Conservation (phyloP, 2,113 vertebrate species). For the Gambusia holbrooki region DNA sequence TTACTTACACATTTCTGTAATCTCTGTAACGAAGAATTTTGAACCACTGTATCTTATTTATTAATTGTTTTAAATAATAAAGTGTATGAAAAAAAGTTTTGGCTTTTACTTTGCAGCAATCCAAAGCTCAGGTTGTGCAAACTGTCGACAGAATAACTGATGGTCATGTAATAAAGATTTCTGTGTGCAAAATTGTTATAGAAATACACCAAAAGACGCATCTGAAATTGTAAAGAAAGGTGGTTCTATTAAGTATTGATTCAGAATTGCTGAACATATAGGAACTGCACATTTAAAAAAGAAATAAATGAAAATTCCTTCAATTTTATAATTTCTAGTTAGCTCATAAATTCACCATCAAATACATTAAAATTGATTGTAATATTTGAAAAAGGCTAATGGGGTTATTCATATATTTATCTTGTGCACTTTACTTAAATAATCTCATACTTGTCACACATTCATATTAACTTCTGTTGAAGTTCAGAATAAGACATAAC, state of each 20-base stretch:
- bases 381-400: not conserved
- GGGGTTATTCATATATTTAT: not conserved
- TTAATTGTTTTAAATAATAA: constrained; percentile 41
- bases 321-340: too few species aligned
- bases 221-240: too few species aligned
- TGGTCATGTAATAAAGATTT: not conserved
- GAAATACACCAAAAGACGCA: too few species aligned
- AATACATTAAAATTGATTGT: not conserved
- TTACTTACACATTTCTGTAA: not conserved
- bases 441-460: too few species aligned
- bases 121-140: not conserved
- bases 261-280: too few species aligned
- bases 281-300: too few species aligned
- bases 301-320: too few species aligned
- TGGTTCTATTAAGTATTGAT: too few species aligned
- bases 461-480: not conserved
- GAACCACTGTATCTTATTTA: constrained; percentile 12
- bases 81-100: constrained; percentile 34
- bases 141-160: not conserved
- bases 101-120: constrained; percentile 26
- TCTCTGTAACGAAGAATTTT: constrained; percentile 21
- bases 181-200: too few species aligned
- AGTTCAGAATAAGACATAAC: not conserved
- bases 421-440: too few species aligned
- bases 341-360: not conserved